Evolutionary conservation across 1,140 invertebrate genomes (phyloP).

Genomic region (Bactericera cockerelli): DNA sequence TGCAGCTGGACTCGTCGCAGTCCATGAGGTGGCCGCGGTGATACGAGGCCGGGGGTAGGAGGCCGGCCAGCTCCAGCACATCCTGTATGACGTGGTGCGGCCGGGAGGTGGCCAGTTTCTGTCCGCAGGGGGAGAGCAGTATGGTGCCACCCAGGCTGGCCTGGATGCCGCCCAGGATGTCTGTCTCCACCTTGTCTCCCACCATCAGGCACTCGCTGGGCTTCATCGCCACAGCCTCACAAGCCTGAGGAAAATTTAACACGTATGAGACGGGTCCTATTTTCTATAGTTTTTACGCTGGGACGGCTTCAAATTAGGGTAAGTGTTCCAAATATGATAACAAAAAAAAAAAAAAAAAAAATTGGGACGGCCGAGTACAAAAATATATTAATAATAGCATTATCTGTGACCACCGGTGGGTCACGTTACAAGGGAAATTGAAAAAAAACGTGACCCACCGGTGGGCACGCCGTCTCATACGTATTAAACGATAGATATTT

Average conservation of each 20-base stretch:
- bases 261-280: no score
- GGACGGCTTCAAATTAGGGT: no score
- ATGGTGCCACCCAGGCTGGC: slow-evolving; percentile 57
- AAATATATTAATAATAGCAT: slow-evolving; percentile 62
- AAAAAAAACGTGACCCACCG: no score
- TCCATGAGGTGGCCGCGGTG: slow-evolving; percentile 22
- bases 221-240: slow-evolving; percentile 49
- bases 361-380: no score
- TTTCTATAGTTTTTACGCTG: no score
- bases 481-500: background rate
- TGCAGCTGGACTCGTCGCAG: slow-evolving; percentile 20
- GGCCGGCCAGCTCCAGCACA: slow-evolving; percentile 17
- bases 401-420: no score
- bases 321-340: no score
- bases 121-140: slow-evolving; percentile 44
- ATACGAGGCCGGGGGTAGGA: slow-evolving; percentile 12
- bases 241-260: slow-evolving; percentile 53
- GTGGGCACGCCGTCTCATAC: no score
- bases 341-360: no score
- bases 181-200: slow-evolving; percentile 69
- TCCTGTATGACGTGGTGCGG: slow-evolving; percentile 19
- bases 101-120: background rate
- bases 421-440: no score
- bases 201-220: slow-evolving; percentile 65
- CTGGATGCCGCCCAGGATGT: slow-evolving; percentile 62